Base-by-base conservation (phyloP, 2,113 vertebrate species). In the Rissa tridactyla region DNA sequence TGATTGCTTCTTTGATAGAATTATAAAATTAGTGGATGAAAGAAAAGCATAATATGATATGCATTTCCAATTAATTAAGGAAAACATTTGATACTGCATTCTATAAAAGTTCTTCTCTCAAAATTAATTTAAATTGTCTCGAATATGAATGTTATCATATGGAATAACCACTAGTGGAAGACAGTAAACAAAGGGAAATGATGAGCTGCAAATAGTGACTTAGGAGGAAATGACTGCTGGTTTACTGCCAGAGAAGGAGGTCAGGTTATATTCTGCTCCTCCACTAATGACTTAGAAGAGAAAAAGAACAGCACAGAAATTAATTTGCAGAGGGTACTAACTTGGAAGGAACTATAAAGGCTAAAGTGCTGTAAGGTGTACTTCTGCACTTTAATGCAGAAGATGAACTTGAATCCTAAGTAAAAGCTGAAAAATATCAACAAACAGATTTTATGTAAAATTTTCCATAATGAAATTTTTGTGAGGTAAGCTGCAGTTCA, bases 91-190 rank as follows among this genome's bases (percentile, higher is more conserved):
- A 94, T 91, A 84, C 17, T 62, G 7, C 20, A 47, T 73, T 82
- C 66, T 92, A 20, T 84, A 93, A 92, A 96, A 80, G 23, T 9
- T 95, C 9, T 91, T 83, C 23, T 83, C 60, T 90, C 25, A 86
- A 94, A 92, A 94, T 94, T 86, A 90, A 86, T 96, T 97, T 86
- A 90, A 94, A 85, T 87, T 90, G 55, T 15, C 15, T 97, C 94
- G 49, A 82, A 79, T 94, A 73, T 80, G 25, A 90, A 92, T 64
- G 22, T 46, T 91, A 36, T 89, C 21, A 44, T 82, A 64, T 94
- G 60, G 46, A 92, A 81, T 90, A 85, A 85, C 71, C 44, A 79
- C 29, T 85, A 54, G 57, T 94, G 73, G 68, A 90, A 90, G 44
- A 82, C 51, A 87, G 26, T 60, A 94, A 96, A 90, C 76, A 92